These are phyloP conservation scores for Andricus curvator DNA, from an alignment of 2,888 invertebrate species.

Conservation along the genomic window DNA sequence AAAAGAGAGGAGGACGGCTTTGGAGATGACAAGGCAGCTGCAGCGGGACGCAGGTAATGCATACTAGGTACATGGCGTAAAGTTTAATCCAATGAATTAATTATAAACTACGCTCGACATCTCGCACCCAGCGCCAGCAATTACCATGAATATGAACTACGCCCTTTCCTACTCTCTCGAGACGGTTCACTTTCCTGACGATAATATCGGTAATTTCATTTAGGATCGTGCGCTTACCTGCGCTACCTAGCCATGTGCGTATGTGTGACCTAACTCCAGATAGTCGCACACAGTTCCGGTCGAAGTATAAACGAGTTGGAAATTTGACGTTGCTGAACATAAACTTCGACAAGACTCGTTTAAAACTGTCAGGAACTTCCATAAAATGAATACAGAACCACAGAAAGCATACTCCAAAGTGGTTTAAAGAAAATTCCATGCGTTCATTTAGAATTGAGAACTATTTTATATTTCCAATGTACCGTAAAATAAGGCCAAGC, in stretches of 20 bases:
- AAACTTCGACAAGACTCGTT: not conserved
- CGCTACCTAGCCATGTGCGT: not conserved
- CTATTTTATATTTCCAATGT: too few species aligned
- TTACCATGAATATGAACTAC: conserved; percentile 40
- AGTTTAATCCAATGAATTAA: conserved; percentile 75
- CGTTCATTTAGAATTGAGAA: too few species aligned
- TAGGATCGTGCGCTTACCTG: conserved; percentile 40
- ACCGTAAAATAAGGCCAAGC: too few species aligned
- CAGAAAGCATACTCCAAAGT: too few species aligned
- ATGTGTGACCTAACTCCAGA: conserved; percentile 3
- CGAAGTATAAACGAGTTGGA: not conserved
- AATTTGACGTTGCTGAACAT: conserved; percentile 11
- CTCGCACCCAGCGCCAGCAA: conserved; percentile 50
- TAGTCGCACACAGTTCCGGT: conserved; percentile 23
- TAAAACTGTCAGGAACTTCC: not conserved
- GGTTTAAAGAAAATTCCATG: too few species aligned
- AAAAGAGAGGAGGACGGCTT: conserved; percentile 15
- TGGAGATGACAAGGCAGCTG: conserved; percentile 31
- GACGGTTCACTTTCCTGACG: conserved; percentile 53
- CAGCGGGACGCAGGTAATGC: conserved; percentile 58
- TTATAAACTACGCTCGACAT: conserved; percentile 69
- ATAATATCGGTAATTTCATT: conserved; percentile 67
- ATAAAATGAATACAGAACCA: not conserved
- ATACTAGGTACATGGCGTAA: conserved; percentile 66
- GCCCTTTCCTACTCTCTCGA: conserved; percentile 49